Conservation (phyloP, 1,140 invertebrate species). For the Habropoda laboriosa region DNA sequence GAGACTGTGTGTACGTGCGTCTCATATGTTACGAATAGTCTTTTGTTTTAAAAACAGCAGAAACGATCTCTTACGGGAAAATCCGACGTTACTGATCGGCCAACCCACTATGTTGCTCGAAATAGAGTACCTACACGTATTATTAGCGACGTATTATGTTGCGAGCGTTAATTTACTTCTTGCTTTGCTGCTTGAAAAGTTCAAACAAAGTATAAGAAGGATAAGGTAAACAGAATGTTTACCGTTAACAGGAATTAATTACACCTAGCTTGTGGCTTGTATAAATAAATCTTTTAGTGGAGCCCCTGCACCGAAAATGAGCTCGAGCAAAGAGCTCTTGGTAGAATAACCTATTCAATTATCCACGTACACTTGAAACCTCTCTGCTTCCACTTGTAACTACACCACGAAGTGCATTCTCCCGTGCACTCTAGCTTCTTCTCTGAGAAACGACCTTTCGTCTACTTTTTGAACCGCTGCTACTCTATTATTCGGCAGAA, state of each 20-base stretch:
- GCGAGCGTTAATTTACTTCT: too few relatives aligned
- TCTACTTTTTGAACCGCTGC: conserved; percentile 20
- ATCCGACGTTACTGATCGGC: too few relatives aligned
- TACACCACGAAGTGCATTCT: conserved; percentile 44
- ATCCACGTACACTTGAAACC: conserved; percentile 50
- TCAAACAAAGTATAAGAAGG: too few relatives aligned
- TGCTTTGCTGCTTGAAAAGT: too few relatives aligned
- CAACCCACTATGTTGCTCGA: too few relatives aligned
- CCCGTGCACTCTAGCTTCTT: conserved; percentile 33
- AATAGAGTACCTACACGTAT: too few relatives aligned
- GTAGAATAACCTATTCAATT: conserved; percentile 53
- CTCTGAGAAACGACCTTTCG: conserved; percentile 45
- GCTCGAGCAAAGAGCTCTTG: conserved; percentile 15
- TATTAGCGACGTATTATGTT: too few relatives aligned
- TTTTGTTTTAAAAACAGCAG: too few relatives aligned
- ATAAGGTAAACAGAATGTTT: background rate
- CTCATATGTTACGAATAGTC: too few relatives aligned
- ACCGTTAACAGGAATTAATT: conserved; percentile 16
- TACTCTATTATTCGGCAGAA: background rate
- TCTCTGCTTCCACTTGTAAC: conserved; percentile 44
- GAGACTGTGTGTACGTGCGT: too few relatives aligned
- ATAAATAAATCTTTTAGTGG: conserved; percentile 22
- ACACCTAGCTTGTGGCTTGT: background rate
- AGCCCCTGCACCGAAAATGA: background rate
- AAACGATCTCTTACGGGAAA: too few relatives aligned